Evolutionary conservation across 23 tunicate species (phyloP), one percentile per base, ranked within the genome.

Genomic region (Ciona savignyi): DNA sequence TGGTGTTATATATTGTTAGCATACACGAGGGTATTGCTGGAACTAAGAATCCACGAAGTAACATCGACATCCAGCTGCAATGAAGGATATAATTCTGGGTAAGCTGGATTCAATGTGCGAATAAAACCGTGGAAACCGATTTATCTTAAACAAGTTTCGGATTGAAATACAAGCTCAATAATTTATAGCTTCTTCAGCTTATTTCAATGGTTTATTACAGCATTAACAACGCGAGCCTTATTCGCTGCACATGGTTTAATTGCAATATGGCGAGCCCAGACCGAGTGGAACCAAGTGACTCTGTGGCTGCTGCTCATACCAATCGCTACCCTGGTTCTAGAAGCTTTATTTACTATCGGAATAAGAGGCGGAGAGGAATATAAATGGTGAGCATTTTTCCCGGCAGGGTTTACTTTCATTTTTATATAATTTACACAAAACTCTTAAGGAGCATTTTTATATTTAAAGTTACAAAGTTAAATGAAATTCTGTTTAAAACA

Each of bases 221-320:
- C 96, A 63, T 63, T 89, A 22, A 79, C 84, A 35, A 73, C 83
- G 3, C 63, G 98, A 63, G 88, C 88, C 2, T 61, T 93, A 69
- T 85, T 86, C 62, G 93, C 79, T 28, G 96, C 87, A 30, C 99
- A 95, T 66, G 93, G 92, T 3, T 64, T 95, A 35, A 66, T 95
- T 27, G 99, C 87, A 33, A 91, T 95, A 29, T 85, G 93, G 93
- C 70, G 84, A 33, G 95, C 96, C 2, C 95, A 95, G 34, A 80
- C 76, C 24, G 90, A 84, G 73, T 95, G 83, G 80, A 34, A 77
- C 30, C 63, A 62, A 4, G 77, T 72, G 23, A 69, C 71, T 20
- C 63, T 77, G 75, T 95, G 90, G 96, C 70, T 95, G 34, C 78
- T 95, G 1, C 84, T 95, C 27, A 82, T 78, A 9, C 96, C 99